phyloP scores from a whole-genome alignment of 1,140 invertebrate species.

The Sinonovacula constricta region DNA sequence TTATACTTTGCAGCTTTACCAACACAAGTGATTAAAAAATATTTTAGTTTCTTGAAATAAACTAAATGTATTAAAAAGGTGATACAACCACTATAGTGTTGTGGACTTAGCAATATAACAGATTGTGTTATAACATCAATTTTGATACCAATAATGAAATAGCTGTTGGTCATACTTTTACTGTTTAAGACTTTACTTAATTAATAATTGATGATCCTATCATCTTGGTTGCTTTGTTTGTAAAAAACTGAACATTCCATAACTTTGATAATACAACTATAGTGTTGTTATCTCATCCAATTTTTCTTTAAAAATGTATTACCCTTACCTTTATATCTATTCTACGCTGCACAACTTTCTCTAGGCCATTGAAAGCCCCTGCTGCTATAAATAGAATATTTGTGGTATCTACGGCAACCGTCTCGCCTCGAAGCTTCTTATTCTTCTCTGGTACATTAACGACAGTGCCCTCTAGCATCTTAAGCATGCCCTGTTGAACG shows the following conservation, averaged over 20 bases:
- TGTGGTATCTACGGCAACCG: conserved; percentile 98
- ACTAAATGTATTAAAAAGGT: no score
- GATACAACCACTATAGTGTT: no score
- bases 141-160: no score
- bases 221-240: background rate
- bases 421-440: conserved; percentile 91
- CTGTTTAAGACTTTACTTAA: no score
- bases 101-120: no score
- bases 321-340: conserved; percentile 92
- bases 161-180: no score
- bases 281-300: background rate
- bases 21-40: no score
- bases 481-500: conserved; percentile 91
- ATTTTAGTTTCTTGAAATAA: no score
- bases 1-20: no score
- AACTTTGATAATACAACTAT: background rate
- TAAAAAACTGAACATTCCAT: background rate
- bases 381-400: conserved; percentile 99
- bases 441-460: conserved; percentile 96
- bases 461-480: conserved; percentile 98
- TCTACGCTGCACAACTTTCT: conserved; percentile 93
- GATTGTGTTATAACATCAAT: no score
- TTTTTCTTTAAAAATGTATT: background rate
- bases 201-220: background rate
- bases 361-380: conserved; percentile 98